Evolutionary conservation across 2,888 invertebrate genomes (phyloP), one percentile per base, ranked within the genome.

Genomic region (Eupelmus urozonus): DNA sequence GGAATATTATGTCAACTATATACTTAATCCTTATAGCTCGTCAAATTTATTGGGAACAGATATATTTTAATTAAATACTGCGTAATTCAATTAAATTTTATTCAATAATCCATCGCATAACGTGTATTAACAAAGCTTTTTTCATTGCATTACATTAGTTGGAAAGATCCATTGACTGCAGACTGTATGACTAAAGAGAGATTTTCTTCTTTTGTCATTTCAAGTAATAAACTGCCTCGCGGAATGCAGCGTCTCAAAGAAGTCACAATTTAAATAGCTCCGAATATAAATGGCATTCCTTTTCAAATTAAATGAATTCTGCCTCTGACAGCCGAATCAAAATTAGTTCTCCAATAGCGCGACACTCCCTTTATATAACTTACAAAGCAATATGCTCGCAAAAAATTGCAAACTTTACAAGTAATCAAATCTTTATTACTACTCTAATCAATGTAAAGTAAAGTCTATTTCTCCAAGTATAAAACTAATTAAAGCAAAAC

Each of bases 231-330:
- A 63, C 53, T 63, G 53, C 45, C 27, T 34, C n/a, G 23, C 16
- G 34, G 16, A 49, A 49, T 49, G 49, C 49, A 49, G 16, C 49
- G 49, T 16, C 40, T 40, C n/a, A n/a, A 49, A 25, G 23, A 62
- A 62, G 72, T 63, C 51, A 72, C 53, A 72, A 51, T 71, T 71
- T 71, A 60, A 71, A 59, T 27, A 45, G 57, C 69, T 27, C 59
- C 40, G 42, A 69, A 34, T 69, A 57, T 59, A 70, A 70, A 53
- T 72, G 53, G 63, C 42, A 53, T 63, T 72, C 27, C 63, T 53
- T 42, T 25, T 34, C 5, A 20, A 34, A 49, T 63, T 25, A 73
- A 63, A 62, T 62, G 62, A 51, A 25, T 70, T 70, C 57, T 67
- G 55, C 55, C 42, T 55, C 29, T 25, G 55, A 59, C 69, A 34